These are phyloP conservation scores for Egretta garzetta DNA, from an alignment of 2,113 vertebrate species.

Conservation along the genomic window DNA sequence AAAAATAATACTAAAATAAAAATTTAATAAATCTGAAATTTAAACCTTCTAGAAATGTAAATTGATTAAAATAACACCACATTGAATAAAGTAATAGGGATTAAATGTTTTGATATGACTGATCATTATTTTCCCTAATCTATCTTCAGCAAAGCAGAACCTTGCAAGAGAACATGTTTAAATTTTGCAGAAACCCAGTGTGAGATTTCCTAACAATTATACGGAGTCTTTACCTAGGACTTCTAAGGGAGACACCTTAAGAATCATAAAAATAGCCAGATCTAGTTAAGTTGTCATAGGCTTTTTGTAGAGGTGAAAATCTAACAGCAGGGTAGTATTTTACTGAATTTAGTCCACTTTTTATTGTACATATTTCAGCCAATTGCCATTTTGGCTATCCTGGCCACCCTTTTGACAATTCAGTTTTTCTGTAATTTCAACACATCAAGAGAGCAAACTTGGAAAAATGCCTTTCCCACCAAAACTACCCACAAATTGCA, in stretches of 20 bases:
- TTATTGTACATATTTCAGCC: slow-evolving; percentile 34
- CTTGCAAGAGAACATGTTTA: neutral
- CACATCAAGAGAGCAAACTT: slow-evolving; percentile 55
- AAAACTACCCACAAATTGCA: slow-evolving; percentile 75
- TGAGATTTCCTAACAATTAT: neutral
- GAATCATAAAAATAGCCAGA: neutral
- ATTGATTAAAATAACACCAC: neutral
- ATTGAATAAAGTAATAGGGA: neutral
- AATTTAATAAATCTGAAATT: neutral
- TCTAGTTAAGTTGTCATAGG: slow-evolving; percentile 14
- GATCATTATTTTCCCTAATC: neutral
- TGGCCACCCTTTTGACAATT: slow-evolving; percentile 56
- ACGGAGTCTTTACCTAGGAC: neutral
- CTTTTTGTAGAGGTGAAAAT: slow-evolving; percentile 11
- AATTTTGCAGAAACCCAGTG: neutral
- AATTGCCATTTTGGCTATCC: slow-evolving; percentile 44
- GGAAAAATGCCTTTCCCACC: slow-evolving; percentile 66
- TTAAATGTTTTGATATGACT: neutral
- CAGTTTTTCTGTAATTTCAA: slow-evolving; percentile 62
- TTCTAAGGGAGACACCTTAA: neutral
- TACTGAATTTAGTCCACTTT: slow-evolving; percentile 37
- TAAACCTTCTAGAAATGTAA: neutral
- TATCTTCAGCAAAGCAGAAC: neutral
- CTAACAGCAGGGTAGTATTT: slow-evolving; percentile 17
- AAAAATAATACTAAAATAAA: neutral